These are phyloP conservation scores for Onthophagus sagittarius DNA, from an alignment of 2,888 invertebrate species.

Conservation along the genomic window DNA sequence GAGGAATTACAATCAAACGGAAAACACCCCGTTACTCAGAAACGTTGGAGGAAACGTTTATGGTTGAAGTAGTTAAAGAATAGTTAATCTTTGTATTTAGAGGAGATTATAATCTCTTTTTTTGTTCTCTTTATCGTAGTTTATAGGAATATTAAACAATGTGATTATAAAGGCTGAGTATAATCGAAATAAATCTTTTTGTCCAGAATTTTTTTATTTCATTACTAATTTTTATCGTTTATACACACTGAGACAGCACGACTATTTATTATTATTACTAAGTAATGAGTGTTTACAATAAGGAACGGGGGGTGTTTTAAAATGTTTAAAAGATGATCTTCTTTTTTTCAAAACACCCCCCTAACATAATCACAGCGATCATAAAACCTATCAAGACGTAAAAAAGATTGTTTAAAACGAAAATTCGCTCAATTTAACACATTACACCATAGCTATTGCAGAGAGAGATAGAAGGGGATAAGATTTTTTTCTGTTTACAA, in stretches of 20 bases:
- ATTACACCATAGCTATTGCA: constrained; percentile 17
- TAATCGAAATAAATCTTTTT: neutral
- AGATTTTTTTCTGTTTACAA: constrained; percentile 13
- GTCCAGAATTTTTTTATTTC: constrained; percentile 19
- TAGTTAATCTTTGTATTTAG: neutral
- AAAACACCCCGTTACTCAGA: constrained; percentile 26
- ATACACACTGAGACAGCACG: constrained; percentile 48
- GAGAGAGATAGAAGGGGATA: constrained; percentile 12
- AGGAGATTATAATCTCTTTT: neutral
- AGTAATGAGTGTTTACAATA: constrained; percentile 25
- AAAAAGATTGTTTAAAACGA: constrained; percentile 23
- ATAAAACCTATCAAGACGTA: constrained; percentile 47
- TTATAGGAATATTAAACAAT: neutral
- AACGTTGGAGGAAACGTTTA: neutral
- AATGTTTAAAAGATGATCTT: neutral
- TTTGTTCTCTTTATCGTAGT: neutral
- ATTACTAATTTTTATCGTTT: constrained; percentile 44
- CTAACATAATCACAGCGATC: constrained; percentile 51
- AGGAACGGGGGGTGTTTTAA: neutral
- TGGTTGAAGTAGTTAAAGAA: neutral
- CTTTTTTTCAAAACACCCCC: constrained; percentile 20
- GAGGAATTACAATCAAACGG: constrained; percentile 11
- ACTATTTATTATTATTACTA: constrained; percentile 28
- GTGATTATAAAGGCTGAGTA: constrained; percentile 3
- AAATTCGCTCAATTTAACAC: neutral